Evolutionary conservation across 2,888 invertebrate species (phyloP), one percentile per base, ranked within the genome.

Genomic region (Lochmaea crataegi): DNA sequence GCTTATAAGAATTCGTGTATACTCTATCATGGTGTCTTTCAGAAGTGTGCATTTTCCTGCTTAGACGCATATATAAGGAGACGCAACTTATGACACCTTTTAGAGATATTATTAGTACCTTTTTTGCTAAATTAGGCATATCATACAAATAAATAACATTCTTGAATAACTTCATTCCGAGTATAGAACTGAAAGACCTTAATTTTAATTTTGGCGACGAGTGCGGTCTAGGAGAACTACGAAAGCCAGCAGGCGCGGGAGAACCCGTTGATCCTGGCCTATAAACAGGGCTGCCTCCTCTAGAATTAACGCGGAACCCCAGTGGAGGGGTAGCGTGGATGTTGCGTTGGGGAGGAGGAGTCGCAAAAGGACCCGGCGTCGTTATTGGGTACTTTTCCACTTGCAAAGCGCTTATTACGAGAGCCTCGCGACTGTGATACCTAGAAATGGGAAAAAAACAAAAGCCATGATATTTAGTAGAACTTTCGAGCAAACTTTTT

Each of bases 161-260:
- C 73, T 74, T 65, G 58, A 70, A 66, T 64, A 70, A 61, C 57
- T 68, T 57, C 16, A 53, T 16, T 53, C 51, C 4, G 16, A 53
- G 16, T 58, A 66, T 63, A 72, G 70, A 70, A 72, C 77, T 81
- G 78, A 83, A 85, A 82, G 87, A 96, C 96, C 96, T 96, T 87
- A 96, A 90, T 89, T 96, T 96, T 93, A 96, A 94, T 90, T 96
- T 96, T 77, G 96, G 96, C 83, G 95, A 96, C 80, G 94, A 93
- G 76, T 94, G 95, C 77, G 93, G 91, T 81, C 90, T 89, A 41
- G 90, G 89, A 70, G 90, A 89, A 79, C 89, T 90, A 26, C 90
- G 88, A 82, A 85, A 87, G 81, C 87, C 86, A 66, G 90, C 91
- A 65, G 88, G 86, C 45, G 90, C 88, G 57, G 90, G 90, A 60